phyloP scores from a whole-genome alignment of 1,140 invertebrate genomes.

The Chionoecetes opilio region DNA sequence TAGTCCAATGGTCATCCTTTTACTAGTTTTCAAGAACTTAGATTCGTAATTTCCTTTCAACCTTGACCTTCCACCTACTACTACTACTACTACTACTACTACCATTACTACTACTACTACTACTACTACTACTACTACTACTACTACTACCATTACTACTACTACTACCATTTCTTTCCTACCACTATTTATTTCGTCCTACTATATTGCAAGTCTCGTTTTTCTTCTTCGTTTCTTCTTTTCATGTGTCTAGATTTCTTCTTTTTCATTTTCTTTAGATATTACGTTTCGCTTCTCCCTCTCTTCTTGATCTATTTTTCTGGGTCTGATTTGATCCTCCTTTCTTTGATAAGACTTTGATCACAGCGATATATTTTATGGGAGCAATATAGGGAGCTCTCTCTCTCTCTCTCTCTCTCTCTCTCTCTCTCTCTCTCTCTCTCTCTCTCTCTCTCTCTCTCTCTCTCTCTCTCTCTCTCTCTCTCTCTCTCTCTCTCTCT shows the following conservation, averaged over 20 bases:
- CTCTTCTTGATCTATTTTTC: too few species aligned
- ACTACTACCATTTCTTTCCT: background rate
- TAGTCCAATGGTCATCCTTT: background rate
- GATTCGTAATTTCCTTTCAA: too few species aligned
- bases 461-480: constrained; percentile 57
- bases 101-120: background rate
- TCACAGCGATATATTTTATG: background rate
- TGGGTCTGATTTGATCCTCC: too few species aligned
- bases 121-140: background rate
- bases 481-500: constrained; percentile 22
- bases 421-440: constrained; percentile 4
- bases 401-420: constrained; percentile 21
- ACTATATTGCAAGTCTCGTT: background rate
- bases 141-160: background rate
- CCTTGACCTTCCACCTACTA: too few species aligned
- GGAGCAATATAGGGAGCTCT: background rate
- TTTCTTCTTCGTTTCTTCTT: background rate
- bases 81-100: constrained; percentile 11
- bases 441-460: constrained; percentile 37
- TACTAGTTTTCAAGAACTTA: too few species aligned
- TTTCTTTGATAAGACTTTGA: constrained; percentile 14
- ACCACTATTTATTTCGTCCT: background rate
- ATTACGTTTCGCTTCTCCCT: background rate
- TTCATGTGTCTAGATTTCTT: background rate
- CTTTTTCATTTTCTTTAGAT: background rate